Conservation (phyloP, 2,797 vertebrate species). For the Chiropotes sagulatus region DNA sequence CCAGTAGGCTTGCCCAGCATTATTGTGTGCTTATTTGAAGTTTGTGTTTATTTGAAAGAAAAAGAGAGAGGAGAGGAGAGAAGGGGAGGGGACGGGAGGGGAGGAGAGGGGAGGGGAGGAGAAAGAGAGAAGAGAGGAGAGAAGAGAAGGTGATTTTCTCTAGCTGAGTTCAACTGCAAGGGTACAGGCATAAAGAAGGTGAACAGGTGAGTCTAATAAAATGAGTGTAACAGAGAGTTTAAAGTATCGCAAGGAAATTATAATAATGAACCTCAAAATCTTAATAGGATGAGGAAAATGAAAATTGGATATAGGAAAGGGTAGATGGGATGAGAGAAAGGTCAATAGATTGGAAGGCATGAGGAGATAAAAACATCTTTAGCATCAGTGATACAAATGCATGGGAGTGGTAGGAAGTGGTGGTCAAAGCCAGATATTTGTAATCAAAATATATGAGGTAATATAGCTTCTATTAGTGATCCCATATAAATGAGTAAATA, state of each 20-base stretch:
- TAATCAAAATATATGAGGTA: neutral
- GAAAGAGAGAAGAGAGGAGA: no score
- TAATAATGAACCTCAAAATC: neutral
- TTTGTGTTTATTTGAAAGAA: neutral
- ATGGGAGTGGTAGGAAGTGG: neutral
- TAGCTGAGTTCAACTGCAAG: neutral
- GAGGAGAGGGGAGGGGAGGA: neutral
- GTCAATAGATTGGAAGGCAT: neutral
- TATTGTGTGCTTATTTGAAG: neutral
- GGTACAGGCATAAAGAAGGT: neutral
- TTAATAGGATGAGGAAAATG: conserved; percentile 3
- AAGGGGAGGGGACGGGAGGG: neutral
- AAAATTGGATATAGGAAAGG: neutral
- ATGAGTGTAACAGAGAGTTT: neutral
- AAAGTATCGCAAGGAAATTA: conserved; percentile 6
- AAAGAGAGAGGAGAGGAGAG: neutral
- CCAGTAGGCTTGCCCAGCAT: neutral
- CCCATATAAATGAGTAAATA: neutral
- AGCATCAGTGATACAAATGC: neutral
- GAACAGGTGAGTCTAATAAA: neutral
- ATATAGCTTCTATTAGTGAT: neutral
- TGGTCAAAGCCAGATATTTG: neutral
- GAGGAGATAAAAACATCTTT: neutral
- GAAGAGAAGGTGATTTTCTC: neutral
- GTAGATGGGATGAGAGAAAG: neutral